Percentiles rank a stretch among this genome's conserved stretches.
phyloP scores from a whole-genome alignment of 1,140 invertebrate genomes.

The Anastrepha obliqua region DNA sequence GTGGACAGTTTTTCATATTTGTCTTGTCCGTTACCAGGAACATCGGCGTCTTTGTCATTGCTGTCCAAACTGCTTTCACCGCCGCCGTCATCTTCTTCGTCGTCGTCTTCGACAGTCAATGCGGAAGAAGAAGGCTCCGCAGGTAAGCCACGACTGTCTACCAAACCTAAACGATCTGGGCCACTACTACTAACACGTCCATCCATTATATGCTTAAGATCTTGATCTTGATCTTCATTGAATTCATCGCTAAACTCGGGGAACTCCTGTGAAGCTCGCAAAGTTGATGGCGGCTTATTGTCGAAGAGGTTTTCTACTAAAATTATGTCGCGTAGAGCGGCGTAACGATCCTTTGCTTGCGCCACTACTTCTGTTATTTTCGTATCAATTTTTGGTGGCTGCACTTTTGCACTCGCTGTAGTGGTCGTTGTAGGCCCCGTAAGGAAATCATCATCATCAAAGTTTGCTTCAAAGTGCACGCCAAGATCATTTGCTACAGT shows the following conservation, averaged over 20 bases:
- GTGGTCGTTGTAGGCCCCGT: neutral
- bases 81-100: conserved; percentile 68
- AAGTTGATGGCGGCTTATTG: conserved; percentile 72
- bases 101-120: conserved; percentile 68
- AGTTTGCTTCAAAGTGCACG: conserved; percentile 43
- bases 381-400: conserved; percentile 69
- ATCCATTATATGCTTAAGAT: conserved; percentile 69
- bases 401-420: conserved; percentile 55
- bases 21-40: conserved; percentile 58
- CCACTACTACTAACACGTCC: conserved; percentile 54
- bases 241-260: conserved; percentile 70
- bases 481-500: neutral
- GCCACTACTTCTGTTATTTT: conserved; percentile 75
- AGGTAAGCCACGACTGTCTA: conserved; percentile 68
- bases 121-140: conserved; percentile 70
- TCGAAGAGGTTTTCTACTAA: conserved; percentile 78
- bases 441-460: conserved; percentile 50
- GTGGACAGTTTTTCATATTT: conserved; percentile 70
- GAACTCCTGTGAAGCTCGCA: conserved; percentile 62
- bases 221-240: conserved; percentile 67
- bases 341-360: conserved; percentile 80
- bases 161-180: conserved; percentile 63
- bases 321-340: conserved; percentile 82
- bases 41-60: conserved; percentile 67
- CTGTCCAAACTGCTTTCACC: conserved; percentile 68